Evolutionary conservation across 2,797 vertebrate genomes (phyloP).

Genomic region (Anniella stebbinsi): DNA sequence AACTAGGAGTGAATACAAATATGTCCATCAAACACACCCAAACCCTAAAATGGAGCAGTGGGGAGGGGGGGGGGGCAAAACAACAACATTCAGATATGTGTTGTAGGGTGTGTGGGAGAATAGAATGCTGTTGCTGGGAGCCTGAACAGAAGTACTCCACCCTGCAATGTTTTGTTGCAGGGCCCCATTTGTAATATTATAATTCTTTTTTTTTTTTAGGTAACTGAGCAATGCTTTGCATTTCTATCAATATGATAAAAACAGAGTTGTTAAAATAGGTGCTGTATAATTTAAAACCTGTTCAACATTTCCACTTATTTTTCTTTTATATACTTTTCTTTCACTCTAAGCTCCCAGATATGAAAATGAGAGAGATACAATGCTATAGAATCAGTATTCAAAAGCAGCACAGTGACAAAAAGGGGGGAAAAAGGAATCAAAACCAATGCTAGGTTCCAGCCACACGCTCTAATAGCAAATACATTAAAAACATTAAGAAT

Average conservation of each 20-base stretch:
- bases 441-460: not conserved
- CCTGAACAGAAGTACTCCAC: not conserved
- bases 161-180: not conserved
- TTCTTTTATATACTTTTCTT: not conserved
- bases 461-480: not conserved
- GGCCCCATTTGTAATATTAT: slow-evolving; percentile 50
- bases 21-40: not conserved
- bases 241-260: slow-evolving; percentile 5
- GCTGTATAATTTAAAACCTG: not conserved
- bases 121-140: slow-evolving; percentile 30
- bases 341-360: not conserved
- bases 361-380: not conserved
- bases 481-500: not conserved
- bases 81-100: not conserved
- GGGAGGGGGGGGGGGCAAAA: not conserved
- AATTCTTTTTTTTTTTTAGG: slow-evolving; percentile 21
- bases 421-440: not conserved
- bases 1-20: not conserved
- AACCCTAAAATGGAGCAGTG: too few relatives aligned
- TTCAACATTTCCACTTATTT: not conserved
- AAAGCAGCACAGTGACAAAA: not conserved
- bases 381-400: not conserved
- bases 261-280: not conserved
- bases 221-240: not conserved
- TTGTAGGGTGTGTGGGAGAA: too few relatives aligned